Evolutionary conservation across 2,888 invertebrate genomes (phyloP).

Genomic region (Catonia carolina): DNA sequence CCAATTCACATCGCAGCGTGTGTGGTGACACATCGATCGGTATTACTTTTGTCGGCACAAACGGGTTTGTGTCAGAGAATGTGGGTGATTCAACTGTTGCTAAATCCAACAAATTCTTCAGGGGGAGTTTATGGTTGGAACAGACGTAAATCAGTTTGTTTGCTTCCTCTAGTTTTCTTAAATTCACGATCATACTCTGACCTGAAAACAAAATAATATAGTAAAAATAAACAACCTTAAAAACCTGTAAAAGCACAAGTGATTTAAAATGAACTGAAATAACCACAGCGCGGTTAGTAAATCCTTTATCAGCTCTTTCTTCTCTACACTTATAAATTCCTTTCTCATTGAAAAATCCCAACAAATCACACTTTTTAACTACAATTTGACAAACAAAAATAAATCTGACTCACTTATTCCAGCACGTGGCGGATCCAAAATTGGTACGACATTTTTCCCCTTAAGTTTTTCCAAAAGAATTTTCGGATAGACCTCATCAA

Average conservation of each 20-base stretch:
- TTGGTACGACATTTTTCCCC: slow-evolving; percentile 44
- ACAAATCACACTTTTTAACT: no score
- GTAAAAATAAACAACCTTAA: no score
- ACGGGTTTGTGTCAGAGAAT: slow-evolving; percentile 45
- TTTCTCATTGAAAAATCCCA: no score
- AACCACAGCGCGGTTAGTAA: no score
- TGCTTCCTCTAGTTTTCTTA: slow-evolving; percentile 45
- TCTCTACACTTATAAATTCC: no score
- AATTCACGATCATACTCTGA: slow-evolving; percentile 41
- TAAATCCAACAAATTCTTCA: slow-evolving; percentile 46
- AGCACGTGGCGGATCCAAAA: slow-evolving; percentile 56
- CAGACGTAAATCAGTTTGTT: slow-evolving; percentile 51
- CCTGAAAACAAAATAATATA: slow-evolving; percentile 35
- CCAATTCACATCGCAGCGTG: slow-evolving; percentile 53
- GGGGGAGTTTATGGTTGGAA: slow-evolving; percentile 48
- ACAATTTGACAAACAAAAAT: no score
- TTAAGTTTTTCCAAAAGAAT: slow-evolving; percentile 38
- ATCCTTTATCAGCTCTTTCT: no score
- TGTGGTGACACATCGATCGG: slow-evolving; percentile 58
- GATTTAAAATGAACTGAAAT: no score
- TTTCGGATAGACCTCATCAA: slow-evolving; percentile 48
- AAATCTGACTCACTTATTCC: slow-evolving; percentile 46
- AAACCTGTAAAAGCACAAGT: no score
- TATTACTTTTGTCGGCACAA: slow-evolving; percentile 46
- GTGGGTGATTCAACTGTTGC: slow-evolving; percentile 37